phyloP scores from a whole-genome alignment of 2,113 vertebrate species.

The Scatophagus argus region DNA sequence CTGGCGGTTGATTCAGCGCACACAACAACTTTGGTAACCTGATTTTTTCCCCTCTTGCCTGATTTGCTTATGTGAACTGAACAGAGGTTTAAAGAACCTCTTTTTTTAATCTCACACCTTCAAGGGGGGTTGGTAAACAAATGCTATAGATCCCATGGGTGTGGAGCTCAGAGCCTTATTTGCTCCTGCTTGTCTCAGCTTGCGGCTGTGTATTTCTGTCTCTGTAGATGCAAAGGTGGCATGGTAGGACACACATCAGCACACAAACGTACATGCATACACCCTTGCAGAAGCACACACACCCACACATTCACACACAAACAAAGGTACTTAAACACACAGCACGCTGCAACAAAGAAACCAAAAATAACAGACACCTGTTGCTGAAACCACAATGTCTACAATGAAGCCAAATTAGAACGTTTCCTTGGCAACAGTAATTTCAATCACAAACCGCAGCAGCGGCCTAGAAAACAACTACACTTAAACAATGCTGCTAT shows the following conservation, averaged over 20 bases:
- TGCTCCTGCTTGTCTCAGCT: slow-evolving; percentile 71
- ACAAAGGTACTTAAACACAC: slow-evolving; percentile 62
- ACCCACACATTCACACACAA: slow-evolving; percentile 28
- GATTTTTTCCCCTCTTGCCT: slow-evolving; percentile 40
- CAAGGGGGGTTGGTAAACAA: slow-evolving; percentile 80
- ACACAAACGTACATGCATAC: slow-evolving; percentile 50
- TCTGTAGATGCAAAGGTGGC: slow-evolving; percentile 80
- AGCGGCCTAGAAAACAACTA: slow-evolving; percentile 70
- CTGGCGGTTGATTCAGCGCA: slow-evolving; percentile 70
- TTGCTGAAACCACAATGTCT: slow-evolving; percentile 83
- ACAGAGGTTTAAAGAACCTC: slow-evolving; percentile 45
- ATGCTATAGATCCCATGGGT: slow-evolving; percentile 81
- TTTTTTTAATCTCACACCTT: slow-evolving; percentile 73
- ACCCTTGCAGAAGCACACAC: slow-evolving; percentile 25
- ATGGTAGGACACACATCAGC: slow-evolving; percentile 74
- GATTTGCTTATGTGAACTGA: slow-evolving; percentile 51
- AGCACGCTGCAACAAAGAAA: slow-evolving; percentile 66
- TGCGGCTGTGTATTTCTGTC: slow-evolving; percentile 80
- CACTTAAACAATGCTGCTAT: slow-evolving; percentile 56
- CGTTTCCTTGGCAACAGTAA: slow-evolving; percentile 79
- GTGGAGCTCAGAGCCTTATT: slow-evolving; percentile 66
- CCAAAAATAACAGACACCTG: slow-evolving; percentile 84
- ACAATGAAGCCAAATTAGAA: slow-evolving; percentile 83
- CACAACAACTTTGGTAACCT: slow-evolving; percentile 54
- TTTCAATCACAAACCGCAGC: slow-evolving; percentile 75